Percentiles rank a stretch among this genome's conserved stretches.
phyloP scores from a whole-genome alignment of 1,140 invertebrate species.

The Varroa destructor region DNA sequence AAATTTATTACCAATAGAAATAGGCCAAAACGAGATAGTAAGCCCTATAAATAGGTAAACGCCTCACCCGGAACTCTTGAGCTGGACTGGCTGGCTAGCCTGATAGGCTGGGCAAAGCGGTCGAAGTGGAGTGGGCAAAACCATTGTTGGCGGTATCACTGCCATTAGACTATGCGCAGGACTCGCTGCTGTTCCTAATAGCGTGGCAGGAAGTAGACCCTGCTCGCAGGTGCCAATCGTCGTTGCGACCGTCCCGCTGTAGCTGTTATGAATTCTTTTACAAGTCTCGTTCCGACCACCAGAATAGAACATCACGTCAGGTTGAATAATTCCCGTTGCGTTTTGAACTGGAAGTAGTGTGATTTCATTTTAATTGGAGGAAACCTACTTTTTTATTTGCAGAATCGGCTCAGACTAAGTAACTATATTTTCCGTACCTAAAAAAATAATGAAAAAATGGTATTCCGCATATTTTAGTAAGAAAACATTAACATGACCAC shows the following conservation, averaged over 20 bases:
- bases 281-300: not conserved
- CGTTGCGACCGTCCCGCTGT: not conserved
- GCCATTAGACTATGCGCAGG: no score
- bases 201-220: not conserved
- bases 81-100: not conserved
- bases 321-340: constrained; percentile 19
- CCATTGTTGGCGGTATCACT: not conserved
- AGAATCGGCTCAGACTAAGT: no score
- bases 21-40: no score
- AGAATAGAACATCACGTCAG: constrained; percentile 18
- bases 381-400: no score
- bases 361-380: no score
- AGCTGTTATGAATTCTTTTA: no score
- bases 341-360: constrained; percentile 6
- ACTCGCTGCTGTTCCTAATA: not conserved
- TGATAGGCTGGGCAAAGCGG: constrained; percentile 13
- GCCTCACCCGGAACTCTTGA: constrained; percentile 3
- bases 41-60: no score
- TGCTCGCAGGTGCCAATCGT: not conserved
- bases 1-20: no score
- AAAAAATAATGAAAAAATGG: no score
- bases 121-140: not conserved
- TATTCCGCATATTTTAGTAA: no score
- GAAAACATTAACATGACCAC: no score
- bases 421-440: no score